Percentiles rank a stretch among this genome's conserved stretches.
Conservation (phyloP, 2,797 vertebrate genomes). For the Pipistrellus pygmaeus region DNA sequence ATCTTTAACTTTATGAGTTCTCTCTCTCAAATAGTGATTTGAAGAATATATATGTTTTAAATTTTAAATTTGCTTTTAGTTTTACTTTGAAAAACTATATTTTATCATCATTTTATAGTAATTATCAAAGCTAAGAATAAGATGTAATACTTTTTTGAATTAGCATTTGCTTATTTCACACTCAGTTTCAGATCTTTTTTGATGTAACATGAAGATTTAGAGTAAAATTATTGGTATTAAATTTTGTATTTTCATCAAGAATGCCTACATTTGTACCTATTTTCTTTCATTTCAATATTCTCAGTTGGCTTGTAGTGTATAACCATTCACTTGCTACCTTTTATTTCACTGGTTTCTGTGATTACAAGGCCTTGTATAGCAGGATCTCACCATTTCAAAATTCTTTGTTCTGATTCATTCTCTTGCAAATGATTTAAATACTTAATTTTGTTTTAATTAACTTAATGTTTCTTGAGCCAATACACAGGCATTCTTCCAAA, state of each 20-base stretch:
- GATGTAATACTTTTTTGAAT: background rate
- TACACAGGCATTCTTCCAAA: background rate
- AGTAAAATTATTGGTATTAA: background rate
- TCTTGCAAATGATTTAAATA: background rate
- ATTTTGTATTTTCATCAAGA: background rate
- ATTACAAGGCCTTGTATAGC: background rate
- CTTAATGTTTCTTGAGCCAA: background rate
- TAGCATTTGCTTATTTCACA: conserved; percentile 13
- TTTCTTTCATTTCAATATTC: background rate
- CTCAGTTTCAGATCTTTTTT: background rate
- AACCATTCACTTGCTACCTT: background rate
- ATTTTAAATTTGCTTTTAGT: background rate
- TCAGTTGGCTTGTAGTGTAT: background rate
- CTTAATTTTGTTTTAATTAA: background rate
- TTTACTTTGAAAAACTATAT: conserved; percentile 22
- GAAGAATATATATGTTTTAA: background rate
- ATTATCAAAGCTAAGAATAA: background rate
- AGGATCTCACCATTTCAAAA: background rate
- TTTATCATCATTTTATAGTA: background rate
- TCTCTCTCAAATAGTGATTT: background rate
- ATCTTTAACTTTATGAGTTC: background rate
- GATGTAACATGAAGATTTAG: background rate
- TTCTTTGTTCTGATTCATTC: background rate
- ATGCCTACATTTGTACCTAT: background rate
- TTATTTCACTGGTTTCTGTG: background rate